Evolutionary conservation across 2,797 vertebrate species (phyloP).

Genomic region (Molossus molossus): DNA sequence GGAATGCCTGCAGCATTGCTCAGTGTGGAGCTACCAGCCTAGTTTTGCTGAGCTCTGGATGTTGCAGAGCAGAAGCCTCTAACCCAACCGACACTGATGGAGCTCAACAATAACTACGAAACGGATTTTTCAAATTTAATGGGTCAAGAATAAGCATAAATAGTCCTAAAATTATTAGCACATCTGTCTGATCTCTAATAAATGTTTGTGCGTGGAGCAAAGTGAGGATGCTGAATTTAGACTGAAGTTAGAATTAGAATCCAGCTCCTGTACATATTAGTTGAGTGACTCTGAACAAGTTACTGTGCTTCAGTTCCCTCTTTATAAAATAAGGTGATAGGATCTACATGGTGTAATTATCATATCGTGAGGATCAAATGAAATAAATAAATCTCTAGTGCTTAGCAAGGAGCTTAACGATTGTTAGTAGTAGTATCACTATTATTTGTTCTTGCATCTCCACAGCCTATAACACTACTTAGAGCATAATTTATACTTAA

Average conservation of each 20-base stretch:
- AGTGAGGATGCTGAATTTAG: background rate
- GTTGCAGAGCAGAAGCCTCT: background rate
- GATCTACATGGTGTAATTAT: background rate
- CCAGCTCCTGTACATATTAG: background rate
- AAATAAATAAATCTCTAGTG: background rate
- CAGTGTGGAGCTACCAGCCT: accelerated
- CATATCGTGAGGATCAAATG: background rate
- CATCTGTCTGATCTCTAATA: background rate
- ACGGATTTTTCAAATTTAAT: background rate
- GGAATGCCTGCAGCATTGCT: background rate
- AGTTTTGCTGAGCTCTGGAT: background rate
- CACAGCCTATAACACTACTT: background rate
- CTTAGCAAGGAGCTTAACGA: background rate
- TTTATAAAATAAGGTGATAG: background rate
- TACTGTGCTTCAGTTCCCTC: background rate
- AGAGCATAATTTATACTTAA: background rate
- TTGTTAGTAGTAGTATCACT: background rate
- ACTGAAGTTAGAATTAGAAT: background rate
- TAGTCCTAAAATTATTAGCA: background rate
- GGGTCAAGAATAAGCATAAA: background rate
- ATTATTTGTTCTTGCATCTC: background rate
- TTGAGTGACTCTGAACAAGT: background rate
- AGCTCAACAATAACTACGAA: background rate
- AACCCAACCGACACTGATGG: background rate
- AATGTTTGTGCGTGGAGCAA: background rate